Percentiles rank a stretch among this genome's conserved stretches.
phyloP scores from a whole-genome alignment of 2,888 invertebrate genomes.

The Polyommatus icarus region DNA sequence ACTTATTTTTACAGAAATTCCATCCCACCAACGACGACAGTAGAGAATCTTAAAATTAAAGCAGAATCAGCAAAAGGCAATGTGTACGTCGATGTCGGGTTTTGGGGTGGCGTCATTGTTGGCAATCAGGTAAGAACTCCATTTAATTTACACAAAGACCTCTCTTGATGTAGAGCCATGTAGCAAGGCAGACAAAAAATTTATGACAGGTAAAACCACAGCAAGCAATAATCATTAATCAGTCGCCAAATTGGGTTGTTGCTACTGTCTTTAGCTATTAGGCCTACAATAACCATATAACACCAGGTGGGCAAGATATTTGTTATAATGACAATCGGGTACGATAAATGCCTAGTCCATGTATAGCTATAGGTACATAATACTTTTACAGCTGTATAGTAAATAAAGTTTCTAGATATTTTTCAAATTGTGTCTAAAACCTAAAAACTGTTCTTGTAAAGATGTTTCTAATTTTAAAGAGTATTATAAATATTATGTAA shows the following conservation, averaged over 20 bases:
- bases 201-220: neutral
- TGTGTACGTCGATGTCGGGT: slow-evolving; percentile 85
- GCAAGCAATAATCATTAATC: neutral
- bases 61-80: slow-evolving; percentile 79
- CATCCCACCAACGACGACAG: slow-evolving; percentile 85
- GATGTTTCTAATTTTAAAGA: too few species aligned
- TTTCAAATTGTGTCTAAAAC: too few species aligned
- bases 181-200: neutral
- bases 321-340: neutral
- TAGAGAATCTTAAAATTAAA: slow-evolving; percentile 82
- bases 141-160: neutral
- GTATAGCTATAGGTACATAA: neutral
- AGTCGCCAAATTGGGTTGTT: neutral
- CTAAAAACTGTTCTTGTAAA: too few species aligned
- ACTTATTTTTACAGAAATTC: slow-evolving; percentile 79
- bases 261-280: neutral
- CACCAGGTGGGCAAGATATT: neutral
- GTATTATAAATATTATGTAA: neutral
- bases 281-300: neutral
- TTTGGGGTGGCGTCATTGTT: slow-evolving; percentile 90
- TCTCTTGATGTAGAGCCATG: neutral
- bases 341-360: neutral
- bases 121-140: slow-evolving; percentile 78
- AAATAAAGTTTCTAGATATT: neutral
- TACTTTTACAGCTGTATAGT: neutral